Base-by-base conservation (phyloP, 2,113 vertebrate species). In the Hippocampus mohnikei region DNA sequence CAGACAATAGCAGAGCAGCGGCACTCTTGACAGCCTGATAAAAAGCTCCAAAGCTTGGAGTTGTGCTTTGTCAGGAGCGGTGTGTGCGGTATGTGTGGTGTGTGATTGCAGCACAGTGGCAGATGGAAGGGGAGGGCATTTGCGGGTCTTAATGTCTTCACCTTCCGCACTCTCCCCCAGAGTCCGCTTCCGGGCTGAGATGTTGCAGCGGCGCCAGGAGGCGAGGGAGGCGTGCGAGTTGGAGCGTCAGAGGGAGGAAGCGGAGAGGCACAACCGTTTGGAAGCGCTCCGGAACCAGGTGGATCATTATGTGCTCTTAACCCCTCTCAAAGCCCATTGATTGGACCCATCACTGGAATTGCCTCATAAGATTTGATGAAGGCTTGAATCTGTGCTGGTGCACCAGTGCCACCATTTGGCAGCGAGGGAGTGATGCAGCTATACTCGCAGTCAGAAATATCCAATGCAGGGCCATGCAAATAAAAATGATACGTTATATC, bases 281-380 rank as follows among this genome's bases (percentile, higher is more conserved):
- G 92, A 92, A 63, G 89, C 82, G 15, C 93, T 96, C 6, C 89
- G 94, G 25, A 93, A 91, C 62, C 94, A 97, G 95, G 97, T 98
- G 84, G 63, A 67, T 80, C 55, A 72, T 84, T 84, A 78, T 78
- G 64, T 73, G 42, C 25, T 53, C 70, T 75, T 59, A 65, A 67
- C 73, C 41, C 55, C 67, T 73, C 23, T 37, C 33, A 37, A 72
- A 58, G 44, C 44, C 16, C 64, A 44, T 40, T 60, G 64, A 78
- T 80, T 77, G 41, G 55, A 71, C 56, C 76, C 72, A 73, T 68
- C 66, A 62, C 66, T 41, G 67, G 23, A 69, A 77, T 67, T 61
- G 59, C 79, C 50, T 70, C 50, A 55, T 16, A 37, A 55, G 60
- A 42, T 41, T 12, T 61, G 3, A 25, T 53, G 25, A 50, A 58